These are phyloP conservation scores for Drosophila seguyi DNA, from an alignment of 1,140 invertebrate species.

Conservation along the genomic window DNA sequence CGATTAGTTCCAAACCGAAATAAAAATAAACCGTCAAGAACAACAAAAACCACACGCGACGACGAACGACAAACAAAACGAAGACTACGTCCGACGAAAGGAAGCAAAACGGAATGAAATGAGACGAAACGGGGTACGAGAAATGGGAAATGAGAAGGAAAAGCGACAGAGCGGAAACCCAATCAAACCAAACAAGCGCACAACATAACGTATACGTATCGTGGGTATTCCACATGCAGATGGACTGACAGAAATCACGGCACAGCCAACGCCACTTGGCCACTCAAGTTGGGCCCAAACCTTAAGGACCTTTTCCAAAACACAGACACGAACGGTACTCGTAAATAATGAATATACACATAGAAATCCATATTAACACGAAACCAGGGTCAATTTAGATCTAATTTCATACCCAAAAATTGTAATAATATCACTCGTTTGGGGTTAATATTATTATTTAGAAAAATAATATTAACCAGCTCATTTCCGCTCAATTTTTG, in stretches of 20 bases:
- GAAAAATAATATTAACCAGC: not conserved
- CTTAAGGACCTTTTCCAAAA: constrained; percentile 34
- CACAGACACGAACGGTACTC: constrained; percentile 30
- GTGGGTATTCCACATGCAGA: constrained; percentile 50
- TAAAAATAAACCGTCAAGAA: constrained; percentile 50
- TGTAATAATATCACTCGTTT: not conserved
- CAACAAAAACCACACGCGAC: constrained; percentile 54
- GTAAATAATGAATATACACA: constrained; percentile 42
- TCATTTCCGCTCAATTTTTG: not conserved
- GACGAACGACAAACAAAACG: constrained; percentile 43
- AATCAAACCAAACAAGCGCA: constrained; percentile 54
- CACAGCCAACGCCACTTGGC: constrained; percentile 15
- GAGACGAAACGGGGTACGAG: constrained; percentile 11
- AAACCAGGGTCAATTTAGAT: too few relatives aligned
- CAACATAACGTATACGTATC: constrained; percentile 66
- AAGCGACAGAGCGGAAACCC: constrained; percentile 44
- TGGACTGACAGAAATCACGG: constrained; percentile 37
- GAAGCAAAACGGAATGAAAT: constrained; percentile 27
- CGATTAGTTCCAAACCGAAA: constrained; percentile 68
- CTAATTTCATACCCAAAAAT: not conserved
- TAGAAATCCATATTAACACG: constrained; percentile 1
- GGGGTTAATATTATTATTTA: not conserved
- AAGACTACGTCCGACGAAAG: constrained; percentile 22
- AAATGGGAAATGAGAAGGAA: constrained; percentile 13
- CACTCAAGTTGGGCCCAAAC: constrained; percentile 19